Evolutionary conservation across 2,797 vertebrate genomes (phyloP), one percentile per base, ranked within the genome.

Genomic region (Monodelphis domestica): DNA sequence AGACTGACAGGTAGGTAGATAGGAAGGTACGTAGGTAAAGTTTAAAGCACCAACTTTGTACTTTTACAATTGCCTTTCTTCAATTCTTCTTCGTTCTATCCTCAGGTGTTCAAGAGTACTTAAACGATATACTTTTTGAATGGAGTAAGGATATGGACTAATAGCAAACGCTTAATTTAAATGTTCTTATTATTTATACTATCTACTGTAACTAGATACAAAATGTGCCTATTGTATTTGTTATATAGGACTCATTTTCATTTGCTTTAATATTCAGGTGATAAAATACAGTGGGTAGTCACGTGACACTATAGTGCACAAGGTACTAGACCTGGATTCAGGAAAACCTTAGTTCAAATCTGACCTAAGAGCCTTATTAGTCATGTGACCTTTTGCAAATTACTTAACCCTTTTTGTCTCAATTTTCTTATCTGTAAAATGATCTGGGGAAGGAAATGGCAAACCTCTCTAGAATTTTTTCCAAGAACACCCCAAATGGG

Each of bases 51-150:
- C 45, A 87, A 11, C 84, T 89, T 17, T 33, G 14, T 0, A 53
- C 24, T 57, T n/a, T 21, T 33, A 90, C 12, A 29, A 30, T 88
- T 7, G 21, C 53, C 4, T 2, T 52, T 55, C 29, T 87, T 89
- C 95, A 93, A 54, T 94, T 94, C 53, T 59, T 59, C 33, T n/a
- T 92, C 94, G 89, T n/a, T 9, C 52, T 17, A 15, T 38, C 89
- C 10, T 55, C 29, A 54, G 30, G 53, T 26, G 87, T 53, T 88
- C 10, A 94, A 38, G 3, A 57, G 30, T 24, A 54, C 93, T 91
- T 91, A 51, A 89, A 93, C 12, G 89, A 95, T n/a, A 14, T 89
- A 52, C 3, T 70, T 53, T 92, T 87, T 57, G 54, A 54, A 88
- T 90, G 45, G 45, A 55, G 29, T 30, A 88, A 26, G 51, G 95